Base-by-base conservation (phyloP, 2,113 vertebrate species). In the Vireo altiloquus region DNA sequence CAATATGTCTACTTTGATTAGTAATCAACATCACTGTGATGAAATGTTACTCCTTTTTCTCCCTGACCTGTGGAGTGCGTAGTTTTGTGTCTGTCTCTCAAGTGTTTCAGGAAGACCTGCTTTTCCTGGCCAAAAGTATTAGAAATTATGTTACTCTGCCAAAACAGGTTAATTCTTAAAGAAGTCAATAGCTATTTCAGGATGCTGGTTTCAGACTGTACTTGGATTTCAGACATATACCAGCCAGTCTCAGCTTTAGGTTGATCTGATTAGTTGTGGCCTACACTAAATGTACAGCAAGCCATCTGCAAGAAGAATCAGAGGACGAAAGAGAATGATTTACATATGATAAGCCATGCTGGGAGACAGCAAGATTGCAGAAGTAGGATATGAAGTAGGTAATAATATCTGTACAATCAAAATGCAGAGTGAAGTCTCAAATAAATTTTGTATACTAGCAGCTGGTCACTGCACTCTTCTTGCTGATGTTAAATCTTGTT, bases 361-460 rank as follows among this genome's bases (percentile, higher is more conserved):
- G 70, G 74, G 89, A 59, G 57, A 81, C n/a, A 64, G 19, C 30
- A 92, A 63, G 52, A 28, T 66, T 87, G 35, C 40, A 81, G 53
- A 60, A 94, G 81, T 63, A 63, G 22, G 4, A 20, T 77, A 77
- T 60, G 27, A 54, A 87, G 50, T 52, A 78, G 59, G 33, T 95
- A 82, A 80, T 81, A 63, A 35, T 64, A 63, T 84, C 47, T 88
- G 22, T 57, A 83, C 30, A n/a, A 92, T 95, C 90, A 89, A 93
- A 94, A 87, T 69, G 64, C 35, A 20, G 89, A 80, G 77, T 88
- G 69, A 68, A 33, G 72, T 91, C 88, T 92, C 88, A 70, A 79
- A 88, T 77, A 95, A 88, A 93, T 95, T 86, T 90, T 90, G 71
- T 96, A 63, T 85, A 88, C 89, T 79, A 91, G 77, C 92, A 97